Evolutionary conservation across 2,113 vertebrate genomes (phyloP), one percentile per base, ranked within the genome.

Genomic region (Patagioenas fasciata): DNA sequence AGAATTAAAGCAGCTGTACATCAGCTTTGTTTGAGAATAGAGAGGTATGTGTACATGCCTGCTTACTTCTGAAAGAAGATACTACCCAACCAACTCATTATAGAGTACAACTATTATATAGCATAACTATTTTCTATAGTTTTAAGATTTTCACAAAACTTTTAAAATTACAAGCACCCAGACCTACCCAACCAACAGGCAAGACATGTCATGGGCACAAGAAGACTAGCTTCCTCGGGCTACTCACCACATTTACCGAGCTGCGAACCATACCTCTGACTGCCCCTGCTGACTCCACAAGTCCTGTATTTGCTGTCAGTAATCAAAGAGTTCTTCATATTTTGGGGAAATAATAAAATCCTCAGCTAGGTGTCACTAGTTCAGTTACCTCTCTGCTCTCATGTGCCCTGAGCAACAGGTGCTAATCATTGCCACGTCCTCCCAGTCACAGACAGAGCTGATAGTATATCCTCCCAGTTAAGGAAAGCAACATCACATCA

Each of bases 1-100:
- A 98, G 98, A 95, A 99, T 99, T 87, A 99, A 99, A 95, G 99
- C 99, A 79, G 98, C 98, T n/a, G 84, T 80, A 62, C 83, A 97
- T 51, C 98, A 98, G 91, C 98, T 99, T 88, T 97, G 93, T 64
- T 98, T 99, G 91, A 99, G 98, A 92, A 98, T 99, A 90, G 98
- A 99, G 96, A 99, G 99, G 99, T 99, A 96, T 11, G 85, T 91
- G 34, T 31, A 16, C 13, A 26, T 13, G 1, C 40, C 65, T 50
- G 29, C 60, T 64, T 78, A 15, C n/a, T 85, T 71, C 34, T 61
- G 32, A 64, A 56, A 82, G 12, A 85, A 56, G 11, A n/a, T 36
- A 53, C 15, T 44, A 32, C 29, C 65, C 58, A 74, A 38, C 44
- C 70, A 77, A 48, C 21, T 4, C 9, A 56, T 66, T 53, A 26